Percentiles rank a stretch among this genome's conserved stretches.
phyloP scores from a whole-genome alignment of 2,113 vertebrate species.

The Tylochromis polylepis region DNA sequence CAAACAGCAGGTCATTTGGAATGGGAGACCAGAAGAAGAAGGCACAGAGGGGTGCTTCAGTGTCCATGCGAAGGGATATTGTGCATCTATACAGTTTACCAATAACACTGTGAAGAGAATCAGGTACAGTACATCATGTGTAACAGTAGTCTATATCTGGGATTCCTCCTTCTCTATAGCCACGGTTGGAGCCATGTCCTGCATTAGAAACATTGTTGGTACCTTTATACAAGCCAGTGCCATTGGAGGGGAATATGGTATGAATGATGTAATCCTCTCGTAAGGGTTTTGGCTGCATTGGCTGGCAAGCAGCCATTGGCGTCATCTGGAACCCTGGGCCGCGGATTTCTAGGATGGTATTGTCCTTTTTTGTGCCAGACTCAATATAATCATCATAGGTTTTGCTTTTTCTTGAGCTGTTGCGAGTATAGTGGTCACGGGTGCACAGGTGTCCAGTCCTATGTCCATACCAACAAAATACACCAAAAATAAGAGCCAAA shows the following conservation, averaged over 20 bases:
- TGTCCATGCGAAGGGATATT: constrained; percentile 74
- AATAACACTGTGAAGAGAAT: constrained; percentile 60
- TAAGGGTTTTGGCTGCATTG: constrained; percentile 78
- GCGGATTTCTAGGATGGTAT: constrained; percentile 86
- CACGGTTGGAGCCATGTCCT: constrained; percentile 84
- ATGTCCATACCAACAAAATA: constrained; percentile 86
- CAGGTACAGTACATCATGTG: constrained; percentile 79
- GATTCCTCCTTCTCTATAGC: constrained; percentile 86
- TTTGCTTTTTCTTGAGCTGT: constrained; percentile 72
- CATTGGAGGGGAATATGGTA: constrained; percentile 91
- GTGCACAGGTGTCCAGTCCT: constrained; percentile 78
- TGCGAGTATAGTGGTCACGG: constrained; percentile 78
- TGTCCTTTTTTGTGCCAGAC: constrained; percentile 92
- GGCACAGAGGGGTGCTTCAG: constrained; percentile 77
- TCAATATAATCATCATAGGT: constrained; percentile 86
- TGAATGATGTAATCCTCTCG: constrained; percentile 90
- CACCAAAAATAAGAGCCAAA: constrained; percentile 80
- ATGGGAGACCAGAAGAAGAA: constrained; percentile 78
- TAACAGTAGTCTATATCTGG: constrained; percentile 89
- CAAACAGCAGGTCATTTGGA: constrained; percentile 72
- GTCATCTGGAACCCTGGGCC: constrained; percentile 88
- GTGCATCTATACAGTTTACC: constrained; percentile 76
- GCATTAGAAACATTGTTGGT: constrained; percentile 73
- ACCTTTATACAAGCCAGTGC: constrained; percentile 85
- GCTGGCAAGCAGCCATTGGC: constrained; percentile 80